Conservation (phyloP, 2,888 invertebrate genomes). For the Nomada ferruginata region DNA sequence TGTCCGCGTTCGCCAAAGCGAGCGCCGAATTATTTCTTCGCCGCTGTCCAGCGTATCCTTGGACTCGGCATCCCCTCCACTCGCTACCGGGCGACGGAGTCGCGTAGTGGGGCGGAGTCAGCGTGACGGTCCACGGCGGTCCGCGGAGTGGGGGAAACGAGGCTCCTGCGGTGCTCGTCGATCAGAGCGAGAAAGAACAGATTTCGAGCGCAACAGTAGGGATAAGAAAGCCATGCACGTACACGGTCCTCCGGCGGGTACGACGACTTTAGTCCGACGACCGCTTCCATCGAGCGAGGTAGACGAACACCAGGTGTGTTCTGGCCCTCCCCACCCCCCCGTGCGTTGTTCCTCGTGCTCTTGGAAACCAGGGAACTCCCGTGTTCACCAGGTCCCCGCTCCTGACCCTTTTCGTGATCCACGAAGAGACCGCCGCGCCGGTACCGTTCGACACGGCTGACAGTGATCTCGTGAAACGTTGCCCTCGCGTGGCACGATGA, state of each 20-base stretch:
- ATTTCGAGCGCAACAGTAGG: constrained; percentile 75
- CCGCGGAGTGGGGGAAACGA: constrained; percentile 27
- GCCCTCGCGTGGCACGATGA: no score
- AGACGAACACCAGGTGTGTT: constrained; percentile 51
- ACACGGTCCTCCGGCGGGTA: constrained; percentile 75
- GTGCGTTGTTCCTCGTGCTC: neutral
- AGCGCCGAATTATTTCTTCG: constrained; percentile 29
- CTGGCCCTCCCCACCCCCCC: constrained; percentile 13
- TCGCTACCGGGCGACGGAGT: constrained; percentile 35
- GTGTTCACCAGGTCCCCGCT: neutral
- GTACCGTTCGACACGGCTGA: no score
- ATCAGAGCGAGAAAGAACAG: constrained; percentile 56
- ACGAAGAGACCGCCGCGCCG: constrained; percentile 11
- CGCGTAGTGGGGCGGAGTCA: constrained; percentile 22
- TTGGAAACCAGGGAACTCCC: neutral
- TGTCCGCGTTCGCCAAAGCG: neutral
- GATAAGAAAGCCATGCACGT: constrained; percentile 82
- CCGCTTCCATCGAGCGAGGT: constrained; percentile 79
- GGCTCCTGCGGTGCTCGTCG: no score
- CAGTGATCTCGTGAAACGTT: no score
- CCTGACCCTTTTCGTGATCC: neutral
- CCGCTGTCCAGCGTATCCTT: constrained; percentile 45
- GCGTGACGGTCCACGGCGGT: constrained; percentile 13
- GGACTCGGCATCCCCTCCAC: constrained; percentile 54
- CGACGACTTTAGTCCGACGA: constrained; percentile 82